A percentile compares a stretch with the other conserved stretches of the same genome.
phyloP scores from a whole-genome alignment of 2,888 invertebrate species.

The Ethmia dodecea region DNA sequence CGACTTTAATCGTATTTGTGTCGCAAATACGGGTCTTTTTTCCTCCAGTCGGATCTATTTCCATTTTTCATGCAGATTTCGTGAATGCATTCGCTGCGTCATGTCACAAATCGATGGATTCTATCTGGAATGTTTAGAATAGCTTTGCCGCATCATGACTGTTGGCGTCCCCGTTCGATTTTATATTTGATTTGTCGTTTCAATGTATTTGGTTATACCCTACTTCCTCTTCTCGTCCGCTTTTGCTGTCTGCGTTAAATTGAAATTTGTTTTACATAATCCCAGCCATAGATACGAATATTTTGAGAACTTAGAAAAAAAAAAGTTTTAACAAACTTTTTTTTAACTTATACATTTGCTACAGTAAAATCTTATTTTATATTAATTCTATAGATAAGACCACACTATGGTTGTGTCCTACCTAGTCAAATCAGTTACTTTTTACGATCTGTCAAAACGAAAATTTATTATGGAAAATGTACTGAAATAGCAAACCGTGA shows the following conservation, averaged over 20 bases:
- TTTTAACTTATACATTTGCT: too few species aligned
- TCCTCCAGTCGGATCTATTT: slow-evolving; percentile 29
- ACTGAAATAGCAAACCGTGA: too few species aligned
- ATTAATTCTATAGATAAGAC: too few species aligned
- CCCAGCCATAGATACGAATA: too few species aligned
- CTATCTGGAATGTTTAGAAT: slow-evolving; percentile 8
- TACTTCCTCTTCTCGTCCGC: not conserved
- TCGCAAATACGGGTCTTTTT: slow-evolving; percentile 25
- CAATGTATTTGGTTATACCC: not conserved
- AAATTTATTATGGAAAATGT: too few species aligned
- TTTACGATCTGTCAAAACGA: too few species aligned
- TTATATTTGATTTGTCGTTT: slow-evolving; percentile 3
- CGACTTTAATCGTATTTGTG: slow-evolving; percentile 27
- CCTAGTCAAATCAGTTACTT: too few species aligned
- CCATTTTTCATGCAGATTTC: slow-evolving; percentile 37
- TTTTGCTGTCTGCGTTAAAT: slow-evolving; percentile 1
- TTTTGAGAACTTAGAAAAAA: too few species aligned
- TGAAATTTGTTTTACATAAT: too few species aligned
- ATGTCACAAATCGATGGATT: slow-evolving; percentile 22
- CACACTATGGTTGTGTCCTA: too few species aligned
- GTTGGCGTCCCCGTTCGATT: slow-evolving; percentile 4
- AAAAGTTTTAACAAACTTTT: too few species aligned
- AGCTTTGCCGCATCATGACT: slow-evolving; percentile 11
- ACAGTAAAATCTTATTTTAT: too few species aligned
- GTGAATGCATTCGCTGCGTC: slow-evolving; percentile 31